Evolutionary conservation across 2,888 invertebrate genomes (phyloP), one percentile per base, ranked within the genome.

Genomic region (Volucella bombylans): DNA sequence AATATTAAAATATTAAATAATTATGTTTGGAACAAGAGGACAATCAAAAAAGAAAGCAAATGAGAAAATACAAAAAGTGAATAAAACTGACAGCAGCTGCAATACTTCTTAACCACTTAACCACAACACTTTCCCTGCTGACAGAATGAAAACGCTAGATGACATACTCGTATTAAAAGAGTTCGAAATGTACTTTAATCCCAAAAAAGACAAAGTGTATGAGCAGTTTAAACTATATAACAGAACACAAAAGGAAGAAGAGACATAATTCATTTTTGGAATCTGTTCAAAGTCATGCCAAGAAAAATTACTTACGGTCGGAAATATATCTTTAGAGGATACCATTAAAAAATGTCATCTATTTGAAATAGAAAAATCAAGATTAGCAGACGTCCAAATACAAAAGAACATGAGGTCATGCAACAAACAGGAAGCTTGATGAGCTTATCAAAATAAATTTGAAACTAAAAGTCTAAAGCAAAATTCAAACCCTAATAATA

Each of bases 121-220:
- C 12, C 3, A 23, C 23, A 23, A 23, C 14, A 43, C 39, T 23
- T 23, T 54, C 54, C 54, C 23, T 31, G 31, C 23, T 18, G 54
- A 23, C 10, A 54, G n/a, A 54, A 23, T 23, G 23, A 54, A 10
- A 54, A 54, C 54, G 9, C 9, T 61, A 10, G 18, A 61, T 9
- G 18, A 14, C 8, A 61, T n/a, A n/a, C n/a, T n/a, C n/a, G n/a
- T 45, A 45, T 45, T 61, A 18, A 61, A 61, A 45, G 45, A 61
- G 45, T 61, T 61, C 45, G 45, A 61, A 45, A 11, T 8, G 12
- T 61, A 39, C 15, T 43, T 43, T 41, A 61, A 45, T 4, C 61
- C 18, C n/a, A 54, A 61, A 61, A 61, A 61, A 50, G 64, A 64
- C 50, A n/a, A n/a, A n/a, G n/a, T n/a, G n/a, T n/a, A n/a, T n/a